A percentile compares a stretch with the other conserved stretches of the same genome.
Evolutionary conservation across 2,113 vertebrate genomes (phyloP).

Genomic region (Isichthys henryi): DNA sequence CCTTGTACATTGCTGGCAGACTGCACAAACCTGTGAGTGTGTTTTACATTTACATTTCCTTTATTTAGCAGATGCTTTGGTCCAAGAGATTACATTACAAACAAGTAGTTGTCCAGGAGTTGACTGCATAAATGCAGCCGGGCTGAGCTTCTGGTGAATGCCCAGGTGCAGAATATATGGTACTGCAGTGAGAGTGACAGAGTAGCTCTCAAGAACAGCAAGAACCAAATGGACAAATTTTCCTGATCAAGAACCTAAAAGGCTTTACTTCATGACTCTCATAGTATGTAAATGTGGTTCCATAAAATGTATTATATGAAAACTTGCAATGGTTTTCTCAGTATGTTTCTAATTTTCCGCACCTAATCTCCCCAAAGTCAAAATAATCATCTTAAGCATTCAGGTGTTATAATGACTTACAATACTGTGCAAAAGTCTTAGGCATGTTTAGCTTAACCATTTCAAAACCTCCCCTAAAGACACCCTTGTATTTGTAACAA

Average conservation of each 20-base stretch:
- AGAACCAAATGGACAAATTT: not conserved
- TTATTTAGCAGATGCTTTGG: not conserved
- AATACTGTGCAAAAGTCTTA: not conserved
- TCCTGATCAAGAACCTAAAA: not conserved
- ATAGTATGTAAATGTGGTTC: not conserved
- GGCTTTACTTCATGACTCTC: not conserved
- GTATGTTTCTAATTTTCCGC: not conserved
- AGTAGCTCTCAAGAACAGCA: not conserved
- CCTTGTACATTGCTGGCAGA: constrained; percentile 82
- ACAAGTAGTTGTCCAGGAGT: not conserved
- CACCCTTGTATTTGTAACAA: not conserved
- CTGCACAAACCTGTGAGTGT: constrained; percentile 87
- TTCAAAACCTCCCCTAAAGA: not conserved
- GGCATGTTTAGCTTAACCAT: not conserved
- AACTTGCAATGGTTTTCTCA: not conserved
- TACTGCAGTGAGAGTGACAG: not conserved
- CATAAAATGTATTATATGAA: not conserved
- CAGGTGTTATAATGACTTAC: not conserved
- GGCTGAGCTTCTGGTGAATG: not conserved
- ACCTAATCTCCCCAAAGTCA: not conserved
- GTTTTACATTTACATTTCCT: not conserved
- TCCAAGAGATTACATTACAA: not conserved
- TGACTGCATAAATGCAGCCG: not conserved
- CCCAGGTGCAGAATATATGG: not conserved
- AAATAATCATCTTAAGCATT: not conserved